A percentile compares a stretch with the other conserved stretches of the same genome.
These are phyloP conservation scores for Drosophila macrospina DNA, from an alignment of 2,888 invertebrate species.

Conservation along the genomic window DNA sequence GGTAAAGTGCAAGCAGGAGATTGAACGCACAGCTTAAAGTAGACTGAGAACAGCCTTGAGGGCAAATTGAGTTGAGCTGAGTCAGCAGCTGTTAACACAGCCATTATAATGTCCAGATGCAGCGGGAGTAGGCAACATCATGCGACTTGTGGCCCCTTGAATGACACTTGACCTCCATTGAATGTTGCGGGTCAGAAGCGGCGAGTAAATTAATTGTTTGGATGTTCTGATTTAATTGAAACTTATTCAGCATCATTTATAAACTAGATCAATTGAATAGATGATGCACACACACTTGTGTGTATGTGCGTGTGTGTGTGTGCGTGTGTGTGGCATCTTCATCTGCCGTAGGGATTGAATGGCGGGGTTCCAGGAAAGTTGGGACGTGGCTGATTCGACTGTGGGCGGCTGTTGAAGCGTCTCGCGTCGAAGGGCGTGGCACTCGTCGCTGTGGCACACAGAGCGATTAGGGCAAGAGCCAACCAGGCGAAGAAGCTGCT, in stretches of 20 bases:
- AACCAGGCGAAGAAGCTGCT: slow-evolving; percentile 45
- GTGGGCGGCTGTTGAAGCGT: slow-evolving; percentile 30
- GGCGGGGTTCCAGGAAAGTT: slow-evolving; percentile 60
- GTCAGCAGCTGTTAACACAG: slow-evolving; percentile 9
- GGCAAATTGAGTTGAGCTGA: neutral
- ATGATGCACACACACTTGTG: neutral
- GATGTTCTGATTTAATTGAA: too few species aligned
- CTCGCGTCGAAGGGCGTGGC: slow-evolving; percentile 56
- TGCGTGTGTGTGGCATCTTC: neutral
- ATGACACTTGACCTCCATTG: slow-evolving; percentile 22
- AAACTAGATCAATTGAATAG: slow-evolving; percentile 22
- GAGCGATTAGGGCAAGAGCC: slow-evolving; percentile 24
- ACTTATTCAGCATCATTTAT: too few species aligned
- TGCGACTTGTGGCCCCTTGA: slow-evolving; percentile 1
- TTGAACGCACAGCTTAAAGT: neutral
- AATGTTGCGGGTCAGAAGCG: neutral
- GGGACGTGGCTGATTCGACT: neutral
- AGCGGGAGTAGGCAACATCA: neutral
- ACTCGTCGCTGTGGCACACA: slow-evolving; percentile 26
- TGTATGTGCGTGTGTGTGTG: too few species aligned
- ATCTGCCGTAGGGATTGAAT: slow-evolving; percentile 64
- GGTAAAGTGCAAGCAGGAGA: slow-evolving; percentile 13
- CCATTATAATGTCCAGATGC: neutral
- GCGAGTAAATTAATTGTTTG: slow-evolving; percentile 10
- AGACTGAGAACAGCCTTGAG: slow-evolving; percentile 6